Evolutionary conservation across 2,113 vertebrate species (phyloP).

Genomic region (Mormyrus iriodes): DNA sequence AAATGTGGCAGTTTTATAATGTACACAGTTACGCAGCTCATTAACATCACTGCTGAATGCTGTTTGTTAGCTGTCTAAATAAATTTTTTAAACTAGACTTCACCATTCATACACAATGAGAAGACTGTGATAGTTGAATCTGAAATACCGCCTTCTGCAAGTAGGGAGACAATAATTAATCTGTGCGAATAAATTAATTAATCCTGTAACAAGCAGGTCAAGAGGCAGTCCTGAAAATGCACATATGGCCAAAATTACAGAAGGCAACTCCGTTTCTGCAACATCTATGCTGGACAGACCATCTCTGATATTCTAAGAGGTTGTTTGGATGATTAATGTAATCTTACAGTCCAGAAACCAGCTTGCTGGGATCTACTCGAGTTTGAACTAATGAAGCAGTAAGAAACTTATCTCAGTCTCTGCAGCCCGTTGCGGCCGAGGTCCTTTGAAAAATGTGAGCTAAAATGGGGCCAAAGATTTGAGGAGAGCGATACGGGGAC

Average conservation of each 20-base stretch:
- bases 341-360: background rate
- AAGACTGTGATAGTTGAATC: background rate
- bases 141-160: background rate
- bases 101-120: background rate
- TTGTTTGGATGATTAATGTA: background rate
- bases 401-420: background rate
- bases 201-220: background rate
- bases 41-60: background rate
- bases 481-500: background rate
- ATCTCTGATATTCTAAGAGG: background rate
- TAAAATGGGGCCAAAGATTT: background rate
- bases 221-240: background rate
- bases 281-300: background rate
- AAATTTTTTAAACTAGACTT: background rate
- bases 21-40: background rate
- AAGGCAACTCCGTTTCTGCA: background rate
- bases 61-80: background rate
- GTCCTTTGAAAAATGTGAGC: background rate
- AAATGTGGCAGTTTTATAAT: background rate
- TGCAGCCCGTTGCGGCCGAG: background rate
- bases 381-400: constrained; percentile 9
- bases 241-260: background rate
- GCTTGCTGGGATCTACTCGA: background rate
- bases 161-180: background rate
- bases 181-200: background rate